Evolutionary conservation across 2,113 vertebrate genomes (phyloP).

Genomic region (Salvelinus namaycush): DNA sequence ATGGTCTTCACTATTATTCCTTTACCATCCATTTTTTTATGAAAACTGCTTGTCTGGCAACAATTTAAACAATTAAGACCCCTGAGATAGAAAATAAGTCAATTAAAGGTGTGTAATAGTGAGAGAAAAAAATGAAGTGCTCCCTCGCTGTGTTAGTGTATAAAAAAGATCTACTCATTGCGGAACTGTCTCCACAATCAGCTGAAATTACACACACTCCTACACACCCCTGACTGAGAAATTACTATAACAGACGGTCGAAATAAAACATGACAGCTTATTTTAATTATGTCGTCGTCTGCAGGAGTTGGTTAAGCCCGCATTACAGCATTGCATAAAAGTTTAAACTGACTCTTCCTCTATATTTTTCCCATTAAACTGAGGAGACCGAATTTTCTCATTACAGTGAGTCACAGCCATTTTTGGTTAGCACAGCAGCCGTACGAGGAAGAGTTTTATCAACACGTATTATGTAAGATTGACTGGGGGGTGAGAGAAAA

Average conservation of each 20-base stretch:
- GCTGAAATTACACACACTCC: constrained; percentile 58
- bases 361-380: constrained; percentile 37
- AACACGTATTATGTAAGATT: constrained; percentile 64
- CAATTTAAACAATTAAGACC: constrained; percentile 16
- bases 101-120: constrained; percentile 21
- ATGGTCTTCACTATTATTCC: background rate
- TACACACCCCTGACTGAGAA: constrained; percentile 51
- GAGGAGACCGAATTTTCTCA: constrained; percentile 64
- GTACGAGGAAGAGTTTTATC: constrained; percentile 50
- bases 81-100: constrained; percentile 20
- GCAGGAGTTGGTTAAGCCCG: constrained; percentile 49
- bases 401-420: constrained; percentile 64
- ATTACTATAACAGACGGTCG: constrained; percentile 57
- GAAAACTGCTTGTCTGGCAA: constrained; percentile 16
- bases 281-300: constrained; percentile 54
- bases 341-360: constrained; percentile 50
- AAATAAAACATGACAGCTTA: constrained; percentile 50
- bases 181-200: constrained; percentile 55
- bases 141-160: background rate
- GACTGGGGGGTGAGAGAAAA: constrained; percentile 35
- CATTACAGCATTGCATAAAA: constrained; percentile 41
- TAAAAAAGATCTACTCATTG: constrained; percentile 35
- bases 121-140: constrained; percentile 20
- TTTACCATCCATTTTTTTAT: background rate
- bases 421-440: constrained; percentile 45